These are phyloP conservation scores for Sebastolobus alascanus DNA, from an alignment of 2,797 vertebrate species.

Conservation along the genomic window DNA sequence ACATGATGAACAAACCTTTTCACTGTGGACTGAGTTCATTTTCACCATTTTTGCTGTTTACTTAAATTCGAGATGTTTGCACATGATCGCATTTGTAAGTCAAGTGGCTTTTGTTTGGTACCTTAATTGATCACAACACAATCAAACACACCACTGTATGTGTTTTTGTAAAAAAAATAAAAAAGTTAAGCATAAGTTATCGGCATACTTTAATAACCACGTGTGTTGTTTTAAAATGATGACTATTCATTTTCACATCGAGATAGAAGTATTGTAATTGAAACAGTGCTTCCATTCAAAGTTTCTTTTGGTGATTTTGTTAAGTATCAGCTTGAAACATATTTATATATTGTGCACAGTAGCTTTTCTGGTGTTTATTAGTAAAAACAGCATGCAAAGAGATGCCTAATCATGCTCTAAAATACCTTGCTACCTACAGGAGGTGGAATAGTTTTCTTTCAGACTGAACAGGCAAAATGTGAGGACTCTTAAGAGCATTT, in stretches of 20 bases:
- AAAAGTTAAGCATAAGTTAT: conserved; percentile 13
- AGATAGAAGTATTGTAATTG: conserved; percentile 18
- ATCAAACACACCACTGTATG: not conserved
- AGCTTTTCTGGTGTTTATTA: conserved; percentile 47
- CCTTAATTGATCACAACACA: conserved; percentile 21
- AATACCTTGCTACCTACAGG: conserved; percentile 42
- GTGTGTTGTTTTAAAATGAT: conserved; percentile 17
- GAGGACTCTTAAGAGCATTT: conserved; percentile 46
- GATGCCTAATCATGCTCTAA: conserved; percentile 72
- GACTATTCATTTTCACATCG: conserved; percentile 22
- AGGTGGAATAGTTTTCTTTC: conserved; percentile 26
- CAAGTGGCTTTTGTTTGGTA: conserved; percentile 35
- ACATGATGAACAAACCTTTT: conserved; percentile 12
- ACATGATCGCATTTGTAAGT: conserved; percentile 19
- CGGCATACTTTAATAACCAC: not conserved
- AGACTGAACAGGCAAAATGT: conserved; percentile 64
- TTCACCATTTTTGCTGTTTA: conserved; percentile 1
- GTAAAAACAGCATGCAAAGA: conserved; percentile 67
- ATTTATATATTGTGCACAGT: conserved; percentile 31
- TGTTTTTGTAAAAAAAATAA: conserved; percentile 25
- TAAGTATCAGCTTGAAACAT: conserved; percentile 14
- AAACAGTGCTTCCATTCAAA: conserved; percentile 31
- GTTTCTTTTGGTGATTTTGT: conserved; percentile 18
- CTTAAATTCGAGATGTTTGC: conserved; percentile 19
- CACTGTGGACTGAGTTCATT: not conserved